These are phyloP conservation scores for Xiphorhynchus erythropygius DNA, from an alignment of 2,797 vertebrate genomes.

Conservation along the genomic window DNA sequence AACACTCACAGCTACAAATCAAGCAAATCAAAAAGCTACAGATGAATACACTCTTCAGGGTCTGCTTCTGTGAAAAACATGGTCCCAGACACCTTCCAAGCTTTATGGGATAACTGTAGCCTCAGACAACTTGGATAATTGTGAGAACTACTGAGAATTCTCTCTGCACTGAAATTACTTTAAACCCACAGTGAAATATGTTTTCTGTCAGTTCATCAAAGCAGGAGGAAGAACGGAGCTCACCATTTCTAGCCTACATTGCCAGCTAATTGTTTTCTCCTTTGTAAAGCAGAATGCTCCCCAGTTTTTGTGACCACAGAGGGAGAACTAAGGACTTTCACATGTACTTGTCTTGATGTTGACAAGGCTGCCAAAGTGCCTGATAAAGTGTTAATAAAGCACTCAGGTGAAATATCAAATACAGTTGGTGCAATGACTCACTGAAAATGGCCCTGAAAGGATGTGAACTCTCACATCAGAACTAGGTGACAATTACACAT, in stretches of 20 bases:
- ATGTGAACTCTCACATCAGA: not conserved
- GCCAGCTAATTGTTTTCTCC: not conserved
- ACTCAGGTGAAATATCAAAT: not conserved
- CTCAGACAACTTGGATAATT: not conserved
- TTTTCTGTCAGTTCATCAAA: not conserved
- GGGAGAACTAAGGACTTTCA: not conserved
- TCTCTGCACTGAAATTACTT: not conserved
- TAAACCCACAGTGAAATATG: not conserved
- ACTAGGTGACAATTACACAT: not conserved
- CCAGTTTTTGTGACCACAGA: not conserved
- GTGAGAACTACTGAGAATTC: not conserved
- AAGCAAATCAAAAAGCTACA: not conserved
- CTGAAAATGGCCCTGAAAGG: not conserved
- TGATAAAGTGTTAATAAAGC: not conserved
- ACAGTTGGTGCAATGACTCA: not conserved
- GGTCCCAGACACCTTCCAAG: not conserved
- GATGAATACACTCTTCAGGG: not conserved
- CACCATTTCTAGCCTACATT: not conserved
- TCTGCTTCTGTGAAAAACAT: not conserved
- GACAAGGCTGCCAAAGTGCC: not conserved
- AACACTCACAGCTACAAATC: not conserved
- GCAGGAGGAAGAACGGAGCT: not conserved
- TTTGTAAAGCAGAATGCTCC: not conserved
- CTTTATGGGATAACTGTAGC: not conserved
- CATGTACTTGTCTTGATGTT: not conserved